Evolutionary conservation across 2,888 invertebrate genomes (phyloP).

Genomic region (Physocephala rufipes): DNA sequence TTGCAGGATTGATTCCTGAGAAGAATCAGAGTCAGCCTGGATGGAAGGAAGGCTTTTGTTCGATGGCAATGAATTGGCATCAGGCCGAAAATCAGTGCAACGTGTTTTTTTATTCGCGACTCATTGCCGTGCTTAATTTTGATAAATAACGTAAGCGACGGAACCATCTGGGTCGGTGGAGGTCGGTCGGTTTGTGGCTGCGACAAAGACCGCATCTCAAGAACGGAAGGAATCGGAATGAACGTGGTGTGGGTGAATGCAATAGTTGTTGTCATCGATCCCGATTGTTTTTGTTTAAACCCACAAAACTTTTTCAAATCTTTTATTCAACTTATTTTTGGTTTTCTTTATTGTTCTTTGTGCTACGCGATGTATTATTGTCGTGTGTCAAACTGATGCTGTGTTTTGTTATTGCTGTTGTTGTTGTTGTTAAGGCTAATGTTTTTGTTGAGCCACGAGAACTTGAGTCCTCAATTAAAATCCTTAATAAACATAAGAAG

Average conservation of each 20-base stretch:
- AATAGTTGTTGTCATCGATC: background rate
- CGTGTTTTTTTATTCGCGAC: conserved; percentile 56
- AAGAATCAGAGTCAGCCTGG: background rate
- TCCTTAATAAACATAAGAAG: conserved; percentile 63
- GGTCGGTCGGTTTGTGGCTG: too few species aligned
- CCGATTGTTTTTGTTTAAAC: conserved; percentile 1
- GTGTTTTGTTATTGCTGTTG: conserved; percentile 22
- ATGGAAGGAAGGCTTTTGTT: background rate
- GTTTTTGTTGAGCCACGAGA: conserved; percentile 49
- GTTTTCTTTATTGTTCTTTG: conserved; percentile 34
- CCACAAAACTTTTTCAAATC: conserved; percentile 38
- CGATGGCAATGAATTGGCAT: conserved; percentile 10
- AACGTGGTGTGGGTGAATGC: conserved; percentile 4
- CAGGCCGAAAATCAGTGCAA: conserved; percentile 52
- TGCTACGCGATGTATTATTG: conserved; percentile 18
- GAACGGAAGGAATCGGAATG: background rate
- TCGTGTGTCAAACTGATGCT: conserved; percentile 14
- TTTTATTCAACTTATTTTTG: conserved; percentile 28
- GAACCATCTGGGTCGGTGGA: too few species aligned
- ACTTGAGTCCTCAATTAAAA: conserved; percentile 63
- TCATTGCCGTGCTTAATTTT: conserved; percentile 37
- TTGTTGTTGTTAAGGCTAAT: conserved; percentile 45
- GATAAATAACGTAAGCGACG: background rate
- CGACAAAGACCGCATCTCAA: background rate
- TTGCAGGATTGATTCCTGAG: conserved; percentile 13